These are phyloP conservation scores for Dichetophora obliterata DNA, from an alignment of 2,888 invertebrate species.

Conservation along the genomic window DNA sequence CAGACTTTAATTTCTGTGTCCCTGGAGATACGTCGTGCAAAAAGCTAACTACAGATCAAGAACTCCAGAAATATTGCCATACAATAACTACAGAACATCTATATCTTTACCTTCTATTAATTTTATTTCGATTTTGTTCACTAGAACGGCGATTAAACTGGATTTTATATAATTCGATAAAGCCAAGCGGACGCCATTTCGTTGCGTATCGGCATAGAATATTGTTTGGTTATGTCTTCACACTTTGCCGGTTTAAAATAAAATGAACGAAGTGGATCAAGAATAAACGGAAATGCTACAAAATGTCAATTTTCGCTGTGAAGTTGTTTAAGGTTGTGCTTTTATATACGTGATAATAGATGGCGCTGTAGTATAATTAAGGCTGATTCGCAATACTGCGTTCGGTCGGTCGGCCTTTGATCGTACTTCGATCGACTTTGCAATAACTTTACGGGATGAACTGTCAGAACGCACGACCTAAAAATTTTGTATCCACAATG, in stretches of 20 bases:
- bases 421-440: too few species aligned
- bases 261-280: conserved; percentile 45
- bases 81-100: neutral
- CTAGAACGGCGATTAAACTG: conserved; percentile 50
- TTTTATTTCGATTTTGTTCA: conserved; percentile 48
- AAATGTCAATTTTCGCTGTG: neutral
- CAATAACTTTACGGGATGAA: too few species aligned
- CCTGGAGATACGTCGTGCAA: conserved; percentile 77
- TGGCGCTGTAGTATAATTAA: neutral
- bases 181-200: conserved; percentile 30
- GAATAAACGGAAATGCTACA: neutral
- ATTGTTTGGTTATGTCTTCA: neutral
- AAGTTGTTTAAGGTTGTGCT: neutral
- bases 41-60: conserved; percentile 20
- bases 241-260: conserved; percentile 39
- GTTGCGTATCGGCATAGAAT: neutral
- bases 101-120: conserved; percentile 51
- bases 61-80: conserved; percentile 38
- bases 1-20: conserved; percentile 66
- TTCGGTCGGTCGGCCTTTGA: too few species aligned
- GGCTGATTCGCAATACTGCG: too few species aligned
- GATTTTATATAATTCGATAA: neutral
- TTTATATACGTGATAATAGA: neutral
- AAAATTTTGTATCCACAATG: too few species aligned
- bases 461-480: too few species aligned